These are phyloP conservation scores for Henicopernis longicauda DNA, from an alignment of 2,113 vertebrate genomes.

Conservation along the genomic window DNA sequence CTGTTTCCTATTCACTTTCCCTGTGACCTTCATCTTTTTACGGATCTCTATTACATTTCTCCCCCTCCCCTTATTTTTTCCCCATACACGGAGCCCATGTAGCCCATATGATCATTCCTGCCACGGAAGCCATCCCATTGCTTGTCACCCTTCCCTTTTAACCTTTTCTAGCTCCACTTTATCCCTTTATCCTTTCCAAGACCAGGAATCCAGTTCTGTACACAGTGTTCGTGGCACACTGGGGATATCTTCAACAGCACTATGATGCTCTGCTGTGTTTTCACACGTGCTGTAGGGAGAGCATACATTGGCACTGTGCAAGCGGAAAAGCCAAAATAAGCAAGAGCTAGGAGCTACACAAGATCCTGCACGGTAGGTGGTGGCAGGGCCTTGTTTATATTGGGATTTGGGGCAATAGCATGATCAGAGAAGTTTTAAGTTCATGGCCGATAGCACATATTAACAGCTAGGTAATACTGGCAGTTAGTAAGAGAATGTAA, in stretches of 20 bases:
- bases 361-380: not conserved
- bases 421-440: not conserved
- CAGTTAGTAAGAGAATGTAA: not conserved
- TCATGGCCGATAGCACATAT: not conserved
- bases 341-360: not conserved
- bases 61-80: not conserved
- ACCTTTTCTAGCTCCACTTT: not conserved
- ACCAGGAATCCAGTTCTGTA: not conserved
- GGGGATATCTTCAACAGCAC: not conserved
- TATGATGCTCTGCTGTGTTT: not conserved
- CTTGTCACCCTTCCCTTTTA: not conserved
- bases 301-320: not conserved
- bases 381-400: not conserved
- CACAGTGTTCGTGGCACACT: not conserved
- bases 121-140: not conserved
- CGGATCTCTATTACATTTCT: not conserved
- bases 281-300: not conserved
- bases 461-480: not conserved
- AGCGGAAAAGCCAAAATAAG: not conserved
- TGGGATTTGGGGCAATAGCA: not conserved
- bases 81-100: not conserved
- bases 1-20: not conserved
- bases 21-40: not conserved
- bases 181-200: not conserved
- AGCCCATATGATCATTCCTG: not conserved